Evolutionary conservation across 1,140 invertebrate genomes (phyloP).

Genomic region (Battus philenor): DNA sequence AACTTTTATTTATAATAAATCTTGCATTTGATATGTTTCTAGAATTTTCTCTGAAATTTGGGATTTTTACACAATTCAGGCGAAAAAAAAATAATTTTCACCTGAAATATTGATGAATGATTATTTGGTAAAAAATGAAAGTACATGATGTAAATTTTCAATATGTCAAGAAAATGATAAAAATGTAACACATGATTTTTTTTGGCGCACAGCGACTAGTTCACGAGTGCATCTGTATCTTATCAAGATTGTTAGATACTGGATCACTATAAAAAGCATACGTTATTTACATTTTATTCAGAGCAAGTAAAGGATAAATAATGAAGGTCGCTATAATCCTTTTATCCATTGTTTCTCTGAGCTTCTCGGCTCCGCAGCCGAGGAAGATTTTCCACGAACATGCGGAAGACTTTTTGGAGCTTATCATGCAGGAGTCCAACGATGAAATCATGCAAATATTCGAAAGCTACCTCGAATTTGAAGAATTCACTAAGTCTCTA

Average conservation of each 20-base stretch:
- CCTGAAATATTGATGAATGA: no score
- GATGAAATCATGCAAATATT: slow-evolving; percentile 30
- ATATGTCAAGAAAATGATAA: background rate
- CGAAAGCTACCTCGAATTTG: slow-evolving; percentile 42
- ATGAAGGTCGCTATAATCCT: slow-evolving; percentile 47
- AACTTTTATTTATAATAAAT: no score
- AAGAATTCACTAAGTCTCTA: slow-evolving; percentile 39
- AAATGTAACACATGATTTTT: no score
- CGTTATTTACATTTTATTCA: slow-evolving; percentile 10
- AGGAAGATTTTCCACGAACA: slow-evolving; percentile 60
- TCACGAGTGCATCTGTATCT: no score
- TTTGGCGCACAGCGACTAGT: no score
- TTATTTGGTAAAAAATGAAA: no score
- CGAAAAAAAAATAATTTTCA: no score
- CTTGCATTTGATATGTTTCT: no score
- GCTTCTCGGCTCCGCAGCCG: slow-evolving; percentile 42
- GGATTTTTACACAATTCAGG: no score
- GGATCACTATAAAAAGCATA: background rate
- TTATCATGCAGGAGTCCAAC: slow-evolving; percentile 39
- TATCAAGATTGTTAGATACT: slow-evolving; percentile 1
- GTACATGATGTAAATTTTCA: no score
- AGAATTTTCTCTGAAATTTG: no score
- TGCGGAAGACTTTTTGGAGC: slow-evolving; percentile 47
- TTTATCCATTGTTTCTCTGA: slow-evolving; percentile 33
- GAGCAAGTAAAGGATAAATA: slow-evolving; percentile 18